Base-by-base conservation (phyloP, 2,888 invertebrate genomes). In the Labia minor region DNA sequence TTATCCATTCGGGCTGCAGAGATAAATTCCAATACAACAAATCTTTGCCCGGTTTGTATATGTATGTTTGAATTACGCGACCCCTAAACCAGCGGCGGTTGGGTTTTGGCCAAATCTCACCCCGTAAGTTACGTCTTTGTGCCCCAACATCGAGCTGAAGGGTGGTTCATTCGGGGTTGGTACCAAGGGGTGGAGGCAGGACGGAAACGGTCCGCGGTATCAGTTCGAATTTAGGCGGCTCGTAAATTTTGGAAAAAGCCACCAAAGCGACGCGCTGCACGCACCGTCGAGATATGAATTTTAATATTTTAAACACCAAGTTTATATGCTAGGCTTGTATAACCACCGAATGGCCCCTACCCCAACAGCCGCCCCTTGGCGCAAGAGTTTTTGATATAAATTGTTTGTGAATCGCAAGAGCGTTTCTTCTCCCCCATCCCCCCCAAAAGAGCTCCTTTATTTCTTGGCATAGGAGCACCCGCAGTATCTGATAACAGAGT, bases 1-100 rank as follows among this genome's bases (percentile, higher is more conserved):
- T 49, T 49, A 49, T 49, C 49, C 49, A 49, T 49, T 49, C 49
- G 49, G 49, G n/a, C 49, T 49, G 49, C 49, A 49, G 49, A 49
- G 49, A 49, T 49, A 49, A 49, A 49, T 49, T 49, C 14, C 49
- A 49, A 49, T 49, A 49, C 49, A 49, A 49, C 49, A 49, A 49
- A 49, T 49, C 49, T 49, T 49, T 49, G 16, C 49, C 49, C 49
- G 49, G 49, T 49, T 49, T 49, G 49, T 49, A 49, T 49, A 49
- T 49, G 49, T 49, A 49, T 49, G 49, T 49, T 49, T 4, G 49
- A 49, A 49, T 49, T 49, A 49, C 49, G 49, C 49, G 49, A 49
- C 49, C 49, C 49, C 49, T 49, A 49, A 49, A 49, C 49, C 49
- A 49, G 49, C 49, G 49, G 49, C 49, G 49, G 49, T 49, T 49